Conservation (phyloP, 2,797 vertebrate species). For the Fringilla coelebs region DNA sequence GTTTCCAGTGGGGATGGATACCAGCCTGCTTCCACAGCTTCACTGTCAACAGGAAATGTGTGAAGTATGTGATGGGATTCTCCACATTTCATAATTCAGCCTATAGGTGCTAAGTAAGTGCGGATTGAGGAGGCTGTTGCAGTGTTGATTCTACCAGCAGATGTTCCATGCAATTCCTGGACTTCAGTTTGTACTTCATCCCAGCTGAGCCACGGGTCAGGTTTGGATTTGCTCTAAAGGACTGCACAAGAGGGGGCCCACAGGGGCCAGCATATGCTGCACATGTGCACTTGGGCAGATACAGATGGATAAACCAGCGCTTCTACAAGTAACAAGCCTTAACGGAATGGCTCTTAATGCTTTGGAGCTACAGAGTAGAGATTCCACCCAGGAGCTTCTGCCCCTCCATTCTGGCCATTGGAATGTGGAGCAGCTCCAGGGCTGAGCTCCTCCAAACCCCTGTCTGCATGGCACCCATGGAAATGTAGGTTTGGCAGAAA, state of each 20-base stretch:
- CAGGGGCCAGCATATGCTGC: background rate
- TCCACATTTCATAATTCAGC: background rate
- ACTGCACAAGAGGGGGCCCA: background rate
- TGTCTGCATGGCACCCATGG: accelerated
- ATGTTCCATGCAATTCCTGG: background rate
- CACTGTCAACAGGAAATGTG: background rate
- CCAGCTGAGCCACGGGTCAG: background rate
- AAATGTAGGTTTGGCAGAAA: background rate
- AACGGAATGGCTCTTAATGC: background rate
- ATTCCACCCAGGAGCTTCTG: background rate
- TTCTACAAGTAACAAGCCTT: background rate
- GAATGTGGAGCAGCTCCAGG: background rate
- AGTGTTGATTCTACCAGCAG: background rate
- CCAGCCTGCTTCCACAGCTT: background rate
- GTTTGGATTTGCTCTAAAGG: background rate
- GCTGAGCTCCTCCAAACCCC: background rate
- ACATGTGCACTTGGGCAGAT: background rate
- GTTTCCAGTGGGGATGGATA: background rate
- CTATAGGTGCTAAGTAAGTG: background rate
- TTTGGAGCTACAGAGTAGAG: background rate
- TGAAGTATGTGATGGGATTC: background rate
- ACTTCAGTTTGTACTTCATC: background rate
- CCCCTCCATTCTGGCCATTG: background rate
- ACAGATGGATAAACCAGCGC: background rate
- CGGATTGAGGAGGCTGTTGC: background rate